These are phyloP conservation scores for Parasteatoda lunata DNA, from an alignment of 2,888 invertebrate species.

Conservation along the genomic window DNA sequence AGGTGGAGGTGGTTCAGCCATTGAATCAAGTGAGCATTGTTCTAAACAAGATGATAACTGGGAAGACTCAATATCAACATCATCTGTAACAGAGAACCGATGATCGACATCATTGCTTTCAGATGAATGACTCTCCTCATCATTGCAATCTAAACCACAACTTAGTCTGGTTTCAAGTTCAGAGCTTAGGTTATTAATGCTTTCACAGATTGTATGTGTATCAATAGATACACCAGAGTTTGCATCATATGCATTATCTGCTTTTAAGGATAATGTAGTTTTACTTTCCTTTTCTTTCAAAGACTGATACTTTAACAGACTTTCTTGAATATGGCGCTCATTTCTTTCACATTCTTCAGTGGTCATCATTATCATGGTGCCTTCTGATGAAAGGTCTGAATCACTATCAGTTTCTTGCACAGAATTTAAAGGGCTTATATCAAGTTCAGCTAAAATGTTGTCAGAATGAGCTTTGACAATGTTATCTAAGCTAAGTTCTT, in stretches of 20 bases:
- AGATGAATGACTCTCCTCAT: not conserved
- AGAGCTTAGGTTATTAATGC: not conserved
- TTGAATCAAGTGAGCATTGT: not conserved
- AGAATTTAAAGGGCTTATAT: conserved; percentile 69
- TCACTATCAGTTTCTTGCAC: conserved; percentile 70
- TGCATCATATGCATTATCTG: not conserved
- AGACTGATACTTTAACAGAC: conserved; percentile 44
- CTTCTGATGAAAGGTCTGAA: conserved; percentile 69
- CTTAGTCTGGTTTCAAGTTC: not conserved
- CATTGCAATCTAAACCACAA: not conserved
- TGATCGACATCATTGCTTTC: not conserved
- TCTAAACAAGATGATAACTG: not conserved
- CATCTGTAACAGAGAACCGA: not conserved
- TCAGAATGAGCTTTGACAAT: conserved; percentile 55
- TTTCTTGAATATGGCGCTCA: conserved; percentile 68
- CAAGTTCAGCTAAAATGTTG: conserved; percentile 62
- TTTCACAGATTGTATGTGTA: not conserved
- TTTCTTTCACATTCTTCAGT: conserved; percentile 70
- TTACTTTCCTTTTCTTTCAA: conserved; percentile 32
- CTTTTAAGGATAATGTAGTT: not conserved
- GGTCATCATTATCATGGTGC: conserved; percentile 71
- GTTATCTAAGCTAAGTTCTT: conserved; percentile 58
- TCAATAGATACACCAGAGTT: not conserved
- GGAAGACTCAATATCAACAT: not conserved
- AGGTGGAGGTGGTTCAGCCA: not conserved